Conservation (phyloP, 2,797 vertebrate species). For the Gambusia yucatana region DNA sequence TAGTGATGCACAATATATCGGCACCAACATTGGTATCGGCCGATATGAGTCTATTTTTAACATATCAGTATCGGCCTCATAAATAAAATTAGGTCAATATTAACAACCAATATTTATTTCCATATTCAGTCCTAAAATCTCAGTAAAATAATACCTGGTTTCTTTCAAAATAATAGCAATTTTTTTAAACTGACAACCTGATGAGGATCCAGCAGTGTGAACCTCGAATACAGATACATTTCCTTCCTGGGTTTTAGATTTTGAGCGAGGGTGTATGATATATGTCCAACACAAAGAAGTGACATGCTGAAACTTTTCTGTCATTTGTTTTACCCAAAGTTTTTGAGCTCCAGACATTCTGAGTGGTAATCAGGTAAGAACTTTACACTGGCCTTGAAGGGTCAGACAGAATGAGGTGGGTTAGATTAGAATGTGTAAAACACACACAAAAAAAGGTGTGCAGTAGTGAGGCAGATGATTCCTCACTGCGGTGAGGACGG, state of each 20-base stretch:
- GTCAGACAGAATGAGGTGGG: constrained; percentile 41
- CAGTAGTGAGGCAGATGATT: constrained; percentile 62
- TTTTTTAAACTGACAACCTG: background rate
- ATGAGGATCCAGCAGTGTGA: background rate
- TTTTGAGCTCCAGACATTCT: constrained; percentile 43
- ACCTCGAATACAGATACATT: background rate
- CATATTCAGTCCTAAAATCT: too few relatives aligned
- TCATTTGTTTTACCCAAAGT: constrained; percentile 16
- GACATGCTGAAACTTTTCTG: background rate
- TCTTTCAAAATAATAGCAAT: too few relatives aligned
- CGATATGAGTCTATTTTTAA: too few relatives aligned
- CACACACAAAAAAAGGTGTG: constrained; percentile 33
- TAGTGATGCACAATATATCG: too few relatives aligned
- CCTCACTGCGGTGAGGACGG: constrained; percentile 41
- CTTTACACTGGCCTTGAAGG: constrained; percentile 46
- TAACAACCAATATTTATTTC: too few relatives aligned
- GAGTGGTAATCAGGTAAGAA: constrained; percentile 64
- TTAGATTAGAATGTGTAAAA: constrained; percentile 57
- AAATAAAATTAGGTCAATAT: too few relatives aligned
- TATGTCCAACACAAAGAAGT: background rate
- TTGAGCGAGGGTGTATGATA: background rate
- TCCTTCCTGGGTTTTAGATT: background rate
- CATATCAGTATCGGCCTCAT: too few relatives aligned
- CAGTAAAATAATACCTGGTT: too few relatives aligned
- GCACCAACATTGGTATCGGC: too few relatives aligned